Base-by-base conservation (phyloP, 1,140 invertebrate species). In the Colletes latitarsis region DNA sequence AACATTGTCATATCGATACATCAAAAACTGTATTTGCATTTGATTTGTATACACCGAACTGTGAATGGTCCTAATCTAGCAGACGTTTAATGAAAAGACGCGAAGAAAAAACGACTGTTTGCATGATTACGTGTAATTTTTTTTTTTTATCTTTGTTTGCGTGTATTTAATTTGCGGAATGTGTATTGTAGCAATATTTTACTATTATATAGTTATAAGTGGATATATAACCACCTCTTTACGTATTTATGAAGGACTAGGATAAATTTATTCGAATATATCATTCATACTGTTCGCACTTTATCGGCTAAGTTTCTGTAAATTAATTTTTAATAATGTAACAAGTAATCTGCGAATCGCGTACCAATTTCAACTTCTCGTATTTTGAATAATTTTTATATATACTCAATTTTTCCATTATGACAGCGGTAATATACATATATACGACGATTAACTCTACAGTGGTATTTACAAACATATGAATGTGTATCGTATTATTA, bases 301-400 rank as follows among this genome's bases (percentile, higher is more conserved):
- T 46, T 49, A 67, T 69, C 41, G 41, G 60, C n/a, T 81, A 66
- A 19, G 58, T 82, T 80, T 82, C 49, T 81, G 30, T 86, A 82
- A 58, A 78, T 84, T 57, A 57, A 63, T 30, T 60, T 57, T 70
- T 46, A 66, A 76, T 55, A 73, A 30, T 64, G 46, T 76, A 69
- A 62, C 49, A 52, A 57, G 21, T 71, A 82, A 82, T 68, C 66
- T 77, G n/a, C 62, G 55, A 76, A 67, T 80, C 30, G 68, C 70
- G 55, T 70, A 77, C 53, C 52, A 43, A 68, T 17, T 70, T 1
- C 6, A 68, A 74, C 58, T 82, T 86, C 78, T 43, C 70, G 66
- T 70, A 85, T 85, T 86, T 85, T 78, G 62, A 84, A 82, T 86
- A 41, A 82, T 82, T 86, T 86, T 79, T 85, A 86, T 64, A 85